Conservation (phyloP, 2,797 vertebrate genomes). For the Gymnopithys bicolor region DNA sequence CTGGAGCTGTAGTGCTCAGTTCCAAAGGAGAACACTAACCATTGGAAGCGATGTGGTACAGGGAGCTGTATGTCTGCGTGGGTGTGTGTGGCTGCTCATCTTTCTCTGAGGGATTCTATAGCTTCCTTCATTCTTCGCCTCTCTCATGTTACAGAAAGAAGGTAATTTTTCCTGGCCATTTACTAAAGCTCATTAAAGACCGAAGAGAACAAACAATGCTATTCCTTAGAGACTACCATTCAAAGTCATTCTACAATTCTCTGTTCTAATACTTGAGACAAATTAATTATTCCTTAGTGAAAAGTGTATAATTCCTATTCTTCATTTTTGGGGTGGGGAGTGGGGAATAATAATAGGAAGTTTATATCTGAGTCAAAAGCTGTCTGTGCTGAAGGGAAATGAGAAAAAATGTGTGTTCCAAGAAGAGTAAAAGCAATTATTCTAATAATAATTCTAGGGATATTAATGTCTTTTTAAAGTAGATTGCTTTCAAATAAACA, state of each 20-base stretch:
- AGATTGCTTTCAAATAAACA: slow-evolving; percentile 88
- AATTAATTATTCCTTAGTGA: slow-evolving; percentile 99
- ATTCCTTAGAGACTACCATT: slow-evolving; percentile 94
- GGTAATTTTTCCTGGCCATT: slow-evolving; percentile 96
- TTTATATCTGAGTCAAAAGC: slow-evolving; percentile 89
- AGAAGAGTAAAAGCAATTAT: slow-evolving; percentile 92
- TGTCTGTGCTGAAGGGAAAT: slow-evolving; percentile 92
- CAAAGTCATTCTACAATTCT: slow-evolving; percentile 95
- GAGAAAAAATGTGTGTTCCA: slow-evolving; percentile 86
- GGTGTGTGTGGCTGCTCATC: slow-evolving; percentile 28
- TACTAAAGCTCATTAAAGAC: slow-evolving; percentile 99
- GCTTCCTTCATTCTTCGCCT: slow-evolving; percentile 85
- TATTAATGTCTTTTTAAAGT: slow-evolving; percentile 91
- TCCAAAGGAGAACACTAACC: slow-evolving; percentile 43
- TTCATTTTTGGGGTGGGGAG: slow-evolving; percentile 82
- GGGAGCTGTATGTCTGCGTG: not conserved
- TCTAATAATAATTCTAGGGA: slow-evolving; percentile 92
- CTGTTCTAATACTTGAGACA: slow-evolving; percentile 98
- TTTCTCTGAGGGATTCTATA: slow-evolving; percentile 79
- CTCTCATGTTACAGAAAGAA: slow-evolving; percentile 92
- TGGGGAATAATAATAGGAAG: slow-evolving; percentile 84
- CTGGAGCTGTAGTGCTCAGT: slow-evolving; percentile 40
- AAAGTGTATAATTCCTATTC: slow-evolving; percentile 92
- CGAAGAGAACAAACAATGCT: slow-evolving; percentile 96
- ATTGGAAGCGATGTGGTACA: not conserved